A percentile compares a stretch with the other conserved stretches of the same genome.
phyloP scores from a whole-genome alignment of 1,140 invertebrate genomes.

The Diachasmimorpha longicaudata region DNA sequence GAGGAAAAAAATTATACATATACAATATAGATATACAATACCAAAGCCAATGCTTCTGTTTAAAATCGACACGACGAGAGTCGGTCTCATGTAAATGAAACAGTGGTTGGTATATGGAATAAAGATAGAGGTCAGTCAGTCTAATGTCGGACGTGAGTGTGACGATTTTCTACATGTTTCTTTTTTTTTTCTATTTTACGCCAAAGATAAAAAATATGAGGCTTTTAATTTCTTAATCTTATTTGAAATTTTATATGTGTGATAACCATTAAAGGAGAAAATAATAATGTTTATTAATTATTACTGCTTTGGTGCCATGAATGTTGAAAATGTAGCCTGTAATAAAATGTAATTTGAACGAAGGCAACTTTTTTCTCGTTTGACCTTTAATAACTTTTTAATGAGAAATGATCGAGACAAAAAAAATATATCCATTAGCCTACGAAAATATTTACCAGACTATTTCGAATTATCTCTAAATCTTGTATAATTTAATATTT shows the following conservation, averaged over 20 bases:
- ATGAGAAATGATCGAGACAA: no score
- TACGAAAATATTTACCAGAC: neutral
- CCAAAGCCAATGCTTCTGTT: neutral
- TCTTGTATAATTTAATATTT: conserved; percentile 16
- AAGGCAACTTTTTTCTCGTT: neutral
- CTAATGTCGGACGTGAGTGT: conserved; percentile 22
- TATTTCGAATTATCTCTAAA: neutral
- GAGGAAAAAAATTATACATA: neutral
- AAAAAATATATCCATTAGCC: neutral
- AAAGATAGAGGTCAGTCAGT: conserved; percentile 23
- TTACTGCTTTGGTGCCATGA: neutral
- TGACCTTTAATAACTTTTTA: neutral
- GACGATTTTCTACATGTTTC: neutral
- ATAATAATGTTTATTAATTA: neutral
- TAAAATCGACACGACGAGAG: conserved; percentile 3
- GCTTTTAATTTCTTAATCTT: neutral
- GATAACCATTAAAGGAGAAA: neutral
- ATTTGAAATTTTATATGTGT: neutral
- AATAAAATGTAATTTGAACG: neutral
- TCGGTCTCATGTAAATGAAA: conserved; percentile 2
- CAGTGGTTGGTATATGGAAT: conserved; percentile 11
- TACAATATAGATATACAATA: neutral
- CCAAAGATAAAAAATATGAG: conserved; percentile 16
- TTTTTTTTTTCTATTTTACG: conserved; percentile 14
- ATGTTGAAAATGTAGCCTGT: conserved; percentile 1